Percentiles rank a stretch among this genome's conserved stretches.
Conservation (phyloP, 2,797 vertebrate genomes). For the Mus caroli region DNA sequence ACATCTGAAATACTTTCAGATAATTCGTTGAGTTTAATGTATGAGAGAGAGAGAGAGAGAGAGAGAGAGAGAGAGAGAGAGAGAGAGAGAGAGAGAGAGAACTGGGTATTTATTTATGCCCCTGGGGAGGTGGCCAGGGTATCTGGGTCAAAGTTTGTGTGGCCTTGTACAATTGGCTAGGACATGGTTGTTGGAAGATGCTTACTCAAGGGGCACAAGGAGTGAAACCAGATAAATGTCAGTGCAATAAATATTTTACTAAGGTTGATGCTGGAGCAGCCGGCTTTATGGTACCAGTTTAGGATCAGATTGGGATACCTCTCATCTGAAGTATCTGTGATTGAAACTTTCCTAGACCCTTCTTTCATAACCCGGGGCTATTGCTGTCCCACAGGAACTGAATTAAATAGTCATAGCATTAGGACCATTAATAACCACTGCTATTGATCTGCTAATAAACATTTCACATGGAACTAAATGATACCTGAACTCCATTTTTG, state of each 20-base stretch:
- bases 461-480: neutral
- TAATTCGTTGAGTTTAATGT: neutral
- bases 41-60: too few species aligned
- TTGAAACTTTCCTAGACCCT: neutral
- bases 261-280: neutral
- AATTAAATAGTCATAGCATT: neutral
- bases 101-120: neutral
- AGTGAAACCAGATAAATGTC: neutral
- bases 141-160: neutral
- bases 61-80: too few species aligned
- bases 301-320: neutral
- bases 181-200: neutral
- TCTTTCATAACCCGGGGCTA: neutral
- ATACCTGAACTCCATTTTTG: neutral
- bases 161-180: neutral
- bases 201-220: neutral
- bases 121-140: neutral
- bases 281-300: neutral
- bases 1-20: neutral
- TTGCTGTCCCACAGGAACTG: neutral
- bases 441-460: neutral
- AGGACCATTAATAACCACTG: neutral
- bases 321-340: neutral
- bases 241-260: neutral
- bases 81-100: too few species aligned